phyloP scores from a whole-genome alignment of 2,888 invertebrate species.

The Piscicola geometra region DNA sequence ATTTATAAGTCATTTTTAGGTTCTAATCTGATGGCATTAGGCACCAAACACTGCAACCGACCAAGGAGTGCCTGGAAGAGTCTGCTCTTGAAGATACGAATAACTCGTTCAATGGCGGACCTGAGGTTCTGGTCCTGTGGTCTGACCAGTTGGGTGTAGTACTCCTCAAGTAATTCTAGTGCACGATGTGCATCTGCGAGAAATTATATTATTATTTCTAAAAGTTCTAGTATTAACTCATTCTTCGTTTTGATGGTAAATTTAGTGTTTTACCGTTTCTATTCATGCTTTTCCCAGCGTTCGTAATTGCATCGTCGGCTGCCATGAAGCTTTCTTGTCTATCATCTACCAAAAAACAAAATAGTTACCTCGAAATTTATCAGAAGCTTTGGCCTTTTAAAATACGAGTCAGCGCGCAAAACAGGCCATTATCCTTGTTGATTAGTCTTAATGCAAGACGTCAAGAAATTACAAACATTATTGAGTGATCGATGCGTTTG shows the following conservation, averaged over 20 bases:
- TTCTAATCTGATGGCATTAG: no score
- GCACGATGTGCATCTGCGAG: slow-evolving; percentile 82
- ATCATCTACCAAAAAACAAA: neutral
- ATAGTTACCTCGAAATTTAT: neutral
- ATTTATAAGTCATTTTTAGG: no score
- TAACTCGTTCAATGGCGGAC: slow-evolving; percentile 92
- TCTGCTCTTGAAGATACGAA: slow-evolving; percentile 93
- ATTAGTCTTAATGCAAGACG: no score
- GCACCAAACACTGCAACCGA: slow-evolving; percentile 60
- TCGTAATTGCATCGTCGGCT: neutral
- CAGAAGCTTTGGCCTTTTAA: neutral
- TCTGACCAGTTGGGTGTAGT: slow-evolving; percentile 85
- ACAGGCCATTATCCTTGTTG: slow-evolving; percentile 1
- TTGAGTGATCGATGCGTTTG: no score
- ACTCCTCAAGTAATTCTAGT: slow-evolving; percentile 94
- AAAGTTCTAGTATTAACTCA: no score
- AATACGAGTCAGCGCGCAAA: neutral
- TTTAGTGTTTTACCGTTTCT: neutral
- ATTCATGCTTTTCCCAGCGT: slow-evolving; percentile 7
- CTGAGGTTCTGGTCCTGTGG: slow-evolving; percentile 91
- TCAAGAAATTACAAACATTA: no score
- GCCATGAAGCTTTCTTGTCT: neutral
- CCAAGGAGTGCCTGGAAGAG: slow-evolving; percentile 96
- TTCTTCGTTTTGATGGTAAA: neutral
- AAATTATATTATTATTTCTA: no score